Evolutionary conservation across 1,140 invertebrate genomes (phyloP).

Genomic region (Epicauta chinensis): DNA sequence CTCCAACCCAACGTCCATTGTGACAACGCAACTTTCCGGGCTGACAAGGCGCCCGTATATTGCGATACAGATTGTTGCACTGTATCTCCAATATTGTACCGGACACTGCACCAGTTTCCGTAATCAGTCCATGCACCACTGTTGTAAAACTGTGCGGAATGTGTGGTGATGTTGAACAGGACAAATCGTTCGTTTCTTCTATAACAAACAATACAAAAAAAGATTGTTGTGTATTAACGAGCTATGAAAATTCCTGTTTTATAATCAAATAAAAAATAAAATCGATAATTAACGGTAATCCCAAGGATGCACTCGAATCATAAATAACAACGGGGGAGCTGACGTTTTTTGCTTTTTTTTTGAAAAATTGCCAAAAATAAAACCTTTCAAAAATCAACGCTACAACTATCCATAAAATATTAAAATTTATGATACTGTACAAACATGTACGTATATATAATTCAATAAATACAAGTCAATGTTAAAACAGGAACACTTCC

Average conservation of each 20-base stretch:
- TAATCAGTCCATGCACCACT: constrained; percentile 15
- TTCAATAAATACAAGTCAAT: constrained; percentile 19
- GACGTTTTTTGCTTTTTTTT: too few relatives aligned
- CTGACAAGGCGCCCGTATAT: constrained; percentile 28
- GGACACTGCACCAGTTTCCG: constrained; percentile 14
- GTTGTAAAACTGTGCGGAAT: constrained; percentile 22
- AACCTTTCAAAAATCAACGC: neutral
- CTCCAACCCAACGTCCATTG: constrained; percentile 34
- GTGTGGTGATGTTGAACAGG: constrained; percentile 18
- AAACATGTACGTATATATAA: constrained; percentile 26
- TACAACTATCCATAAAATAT: neutral
- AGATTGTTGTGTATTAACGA: too few relatives aligned
- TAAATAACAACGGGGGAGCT: too few relatives aligned
- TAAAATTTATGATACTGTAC: neutral
- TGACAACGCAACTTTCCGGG: constrained; percentile 31
- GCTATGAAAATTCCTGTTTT: too few relatives aligned
- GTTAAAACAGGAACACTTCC: constrained; percentile 24
- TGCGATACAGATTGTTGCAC: constrained; percentile 29
- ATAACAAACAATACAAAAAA: neutral
- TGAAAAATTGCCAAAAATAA: constrained; percentile 1
- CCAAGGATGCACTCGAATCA: too few relatives aligned
- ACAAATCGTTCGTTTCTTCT: constrained; percentile 14
- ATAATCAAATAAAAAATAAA: too few relatives aligned
- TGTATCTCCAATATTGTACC: constrained; percentile 30
- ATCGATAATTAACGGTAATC: too few relatives aligned